These are phyloP conservation scores for Platygyra sinensis DNA, from an alignment of 64 coral and sea anemone species.

Conservation along the genomic window DNA sequence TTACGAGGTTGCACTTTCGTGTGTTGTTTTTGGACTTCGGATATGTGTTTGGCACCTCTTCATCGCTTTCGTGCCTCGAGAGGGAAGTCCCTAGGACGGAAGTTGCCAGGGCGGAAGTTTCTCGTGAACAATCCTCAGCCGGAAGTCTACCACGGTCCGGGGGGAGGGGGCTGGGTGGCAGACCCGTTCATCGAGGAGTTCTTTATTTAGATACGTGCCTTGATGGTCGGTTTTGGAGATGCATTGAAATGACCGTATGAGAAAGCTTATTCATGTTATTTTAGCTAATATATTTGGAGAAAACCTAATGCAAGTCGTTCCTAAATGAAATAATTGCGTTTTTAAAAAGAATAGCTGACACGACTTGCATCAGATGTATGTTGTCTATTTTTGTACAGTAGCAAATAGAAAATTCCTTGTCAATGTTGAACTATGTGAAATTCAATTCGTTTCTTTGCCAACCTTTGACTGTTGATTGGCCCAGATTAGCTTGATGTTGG, in stretches of 20 bases:
- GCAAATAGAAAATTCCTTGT: neutral
- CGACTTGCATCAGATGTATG: constrained; percentile 33
- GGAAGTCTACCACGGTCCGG: neutral
- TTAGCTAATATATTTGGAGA: neutral
- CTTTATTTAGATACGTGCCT: neutral
- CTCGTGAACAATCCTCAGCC: neutral
- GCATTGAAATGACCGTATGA: neutral
- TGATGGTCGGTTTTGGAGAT: neutral
- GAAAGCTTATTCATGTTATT: neutral
- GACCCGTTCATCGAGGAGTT: too few relatives aligned
- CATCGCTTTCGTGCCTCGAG: neutral
- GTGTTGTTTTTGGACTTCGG: neutral
- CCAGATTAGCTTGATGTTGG: neutral
- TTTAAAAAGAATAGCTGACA: neutral
- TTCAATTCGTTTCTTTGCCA: neutral
- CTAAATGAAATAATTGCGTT: constrained; percentile 11
- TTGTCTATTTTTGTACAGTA: constrained; percentile 37
- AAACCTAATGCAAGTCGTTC: neutral
- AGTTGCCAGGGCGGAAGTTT: neutral
- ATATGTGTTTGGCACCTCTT: neutral
- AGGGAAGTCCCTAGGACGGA: neutral
- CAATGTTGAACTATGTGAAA: neutral
- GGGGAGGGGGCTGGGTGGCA: neutral
- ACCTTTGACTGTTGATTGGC: neutral
- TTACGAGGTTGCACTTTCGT: neutral